phyloP scores from a whole-genome alignment of 2,888 invertebrate genomes.

The Chymomyza fuscimana region DNA sequence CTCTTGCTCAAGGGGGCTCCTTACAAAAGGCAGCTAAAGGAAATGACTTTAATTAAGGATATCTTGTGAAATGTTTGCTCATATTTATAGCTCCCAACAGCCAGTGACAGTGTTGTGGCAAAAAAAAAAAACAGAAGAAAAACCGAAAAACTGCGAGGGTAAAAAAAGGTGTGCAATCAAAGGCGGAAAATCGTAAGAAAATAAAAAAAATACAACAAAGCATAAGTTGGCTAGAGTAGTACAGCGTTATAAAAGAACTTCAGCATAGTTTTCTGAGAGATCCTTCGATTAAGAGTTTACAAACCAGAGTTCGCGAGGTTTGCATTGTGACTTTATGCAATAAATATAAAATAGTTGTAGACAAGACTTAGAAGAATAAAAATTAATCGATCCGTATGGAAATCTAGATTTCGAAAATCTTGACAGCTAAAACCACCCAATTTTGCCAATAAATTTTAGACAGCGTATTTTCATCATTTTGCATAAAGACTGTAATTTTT shows the following conservation, averaged over 20 bases:
- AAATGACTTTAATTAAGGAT: slow-evolving; percentile 73
- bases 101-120: not conserved
- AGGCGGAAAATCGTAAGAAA: slow-evolving; percentile 56
- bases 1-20: slow-evolving; percentile 29
- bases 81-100: slow-evolving; percentile 58
- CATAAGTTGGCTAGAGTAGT: slow-evolving; percentile 6
- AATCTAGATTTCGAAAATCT: too few relatives aligned
- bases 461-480: too few relatives aligned
- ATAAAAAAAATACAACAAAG: slow-evolving; percentile 64
- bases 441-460: too few relatives aligned
- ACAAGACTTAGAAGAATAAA: too few relatives aligned
- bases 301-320: not conserved
- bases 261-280: not conserved
- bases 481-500: too few relatives aligned
- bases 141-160: slow-evolving; percentile 24
- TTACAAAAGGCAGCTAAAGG: slow-evolving; percentile 40
- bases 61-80: slow-evolving; percentile 65
- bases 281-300: not conserved
- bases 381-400: too few relatives aligned
- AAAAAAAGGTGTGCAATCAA: slow-evolving; percentile 61
- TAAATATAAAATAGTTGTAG: not conserved
- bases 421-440: too few relatives aligned
- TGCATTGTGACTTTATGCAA: slow-evolving; percentile 5
- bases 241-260: not conserved
- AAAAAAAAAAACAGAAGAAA: not conserved